Conservation (phyloP, 1,140 invertebrate species). For the Drosophila biarmipes region DNA sequence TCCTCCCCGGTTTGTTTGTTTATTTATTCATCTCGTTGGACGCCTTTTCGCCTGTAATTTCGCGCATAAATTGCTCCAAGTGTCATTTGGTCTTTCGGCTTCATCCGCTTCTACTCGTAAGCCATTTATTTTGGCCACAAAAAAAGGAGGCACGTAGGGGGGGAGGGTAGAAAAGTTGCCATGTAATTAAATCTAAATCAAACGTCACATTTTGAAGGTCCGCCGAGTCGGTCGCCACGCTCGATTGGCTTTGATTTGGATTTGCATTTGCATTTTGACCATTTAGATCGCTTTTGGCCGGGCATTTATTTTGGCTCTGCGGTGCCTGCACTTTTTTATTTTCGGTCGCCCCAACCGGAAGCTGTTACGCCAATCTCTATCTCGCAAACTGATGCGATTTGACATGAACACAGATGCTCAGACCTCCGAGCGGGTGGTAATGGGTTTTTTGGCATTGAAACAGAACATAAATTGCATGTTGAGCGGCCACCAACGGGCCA, state of each 20-base stretch:
- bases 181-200: constrained; percentile 83
- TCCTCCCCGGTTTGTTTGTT: constrained; percentile 65
- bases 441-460: constrained; percentile 77
- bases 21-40: constrained; percentile 55
- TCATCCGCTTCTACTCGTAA: constrained; percentile 19
- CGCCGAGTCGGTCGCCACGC: constrained; percentile 55
- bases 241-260: constrained; percentile 72
- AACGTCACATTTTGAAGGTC: constrained; percentile 82
- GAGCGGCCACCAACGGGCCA: constrained; percentile 9
- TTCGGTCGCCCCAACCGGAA: constrained; percentile 61
- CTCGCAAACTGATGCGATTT: constrained; percentile 75
- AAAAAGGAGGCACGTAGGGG: background rate
- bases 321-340: constrained; percentile 22
- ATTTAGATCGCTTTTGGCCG: constrained; percentile 40
- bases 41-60: constrained; percentile 76
- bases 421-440: constrained; percentile 62
- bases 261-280: constrained; percentile 52
- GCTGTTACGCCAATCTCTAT: constrained; percentile 72
- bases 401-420: constrained; percentile 62
- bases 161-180: constrained; percentile 56
- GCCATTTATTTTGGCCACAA: constrained; percentile 39
- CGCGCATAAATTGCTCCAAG: constrained; percentile 75
- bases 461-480: constrained; percentile 35
- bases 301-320: constrained; percentile 29
- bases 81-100: constrained; percentile 49